A percentile compares a stretch with the other conserved stretches of the same genome.
Evolutionary conservation across 2,888 invertebrate genomes (phyloP).

Genomic region (Brassicogethes aeneus): DNA sequence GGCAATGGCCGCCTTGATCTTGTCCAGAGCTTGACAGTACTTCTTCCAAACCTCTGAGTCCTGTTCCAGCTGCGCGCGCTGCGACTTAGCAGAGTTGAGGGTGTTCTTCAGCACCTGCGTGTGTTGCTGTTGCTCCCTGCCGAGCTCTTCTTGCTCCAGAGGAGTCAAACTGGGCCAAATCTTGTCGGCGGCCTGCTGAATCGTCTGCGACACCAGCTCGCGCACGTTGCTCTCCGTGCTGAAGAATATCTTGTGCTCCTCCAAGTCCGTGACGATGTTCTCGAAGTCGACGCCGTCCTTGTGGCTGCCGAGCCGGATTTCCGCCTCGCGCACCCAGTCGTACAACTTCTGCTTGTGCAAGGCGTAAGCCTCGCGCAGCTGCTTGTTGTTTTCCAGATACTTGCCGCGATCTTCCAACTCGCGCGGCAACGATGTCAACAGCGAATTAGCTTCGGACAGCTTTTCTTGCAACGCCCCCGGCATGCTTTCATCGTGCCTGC

Average conservation of each 20-base stretch:
- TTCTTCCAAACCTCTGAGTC: slow-evolving; percentile 79
- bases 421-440: slow-evolving; percentile 67
- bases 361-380: slow-evolving; percentile 67
- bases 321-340: slow-evolving; percentile 77
- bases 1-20: slow-evolving; percentile 64
- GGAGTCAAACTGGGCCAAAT: slow-evolving; percentile 79
- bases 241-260: slow-evolving; percentile 83
- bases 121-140: slow-evolving; percentile 71
- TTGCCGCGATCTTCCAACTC: slow-evolving; percentile 74
- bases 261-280: slow-evolving; percentile 70
- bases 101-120: slow-evolving; percentile 76
- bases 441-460: slow-evolving; percentile 73
- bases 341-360: slow-evolving; percentile 68
- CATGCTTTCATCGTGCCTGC: slow-evolving; percentile 67
- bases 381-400: slow-evolving; percentile 70
- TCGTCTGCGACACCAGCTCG: slow-evolving; percentile 70
- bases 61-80: slow-evolving; percentile 70
- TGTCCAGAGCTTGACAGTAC: slow-evolving; percentile 68
- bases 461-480: slow-evolving; percentile 75
- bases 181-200: slow-evolving; percentile 77
- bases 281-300: slow-evolving; percentile 85
- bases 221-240: slow-evolving; percentile 68
- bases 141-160: slow-evolving; percentile 74
- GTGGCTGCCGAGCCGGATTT: slow-evolving; percentile 63
- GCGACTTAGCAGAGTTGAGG: slow-evolving; percentile 72